phyloP scores from a whole-genome alignment of 2,797 vertebrate genomes.

The Gymnothorax reevesii region DNA sequence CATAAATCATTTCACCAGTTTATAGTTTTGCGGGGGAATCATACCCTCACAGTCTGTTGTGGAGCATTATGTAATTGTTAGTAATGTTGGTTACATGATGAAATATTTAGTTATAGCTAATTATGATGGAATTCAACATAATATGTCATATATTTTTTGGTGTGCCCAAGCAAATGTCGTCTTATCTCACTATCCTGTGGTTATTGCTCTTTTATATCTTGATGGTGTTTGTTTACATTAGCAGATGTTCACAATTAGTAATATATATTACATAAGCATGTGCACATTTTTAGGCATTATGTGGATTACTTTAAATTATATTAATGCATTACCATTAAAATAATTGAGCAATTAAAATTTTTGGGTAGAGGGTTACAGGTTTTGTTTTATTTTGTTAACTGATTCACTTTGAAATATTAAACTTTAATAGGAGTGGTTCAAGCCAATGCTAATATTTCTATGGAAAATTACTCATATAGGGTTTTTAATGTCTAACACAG shows the following conservation, averaged over 20 bases:
- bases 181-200: too few relatives aligned
- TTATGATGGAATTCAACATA: neutral
- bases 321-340: neutral
- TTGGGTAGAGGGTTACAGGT: neutral
- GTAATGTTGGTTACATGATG: neutral
- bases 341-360: neutral
- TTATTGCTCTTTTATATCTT: neutral
- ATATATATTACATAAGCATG: neutral
- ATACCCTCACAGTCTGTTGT: slow-evolving; percentile 9
- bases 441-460: too few relatives aligned
- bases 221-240: neutral
- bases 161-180: neutral
- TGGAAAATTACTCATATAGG: too few relatives aligned
- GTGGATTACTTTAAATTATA: neutral
- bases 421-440: neutral
- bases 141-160: neutral
- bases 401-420: neutral
- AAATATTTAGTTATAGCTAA: slow-evolving; percentile 4
- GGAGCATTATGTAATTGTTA: slow-evolving; percentile 5
- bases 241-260: neutral
- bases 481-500: too few relatives aligned
- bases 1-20: slow-evolving; percentile 3
- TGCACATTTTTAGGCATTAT: neutral
- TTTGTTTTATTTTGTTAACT: neutral
- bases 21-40: neutral